Conservation (phyloP, 1,140 invertebrate species). For the Bombus superbus region DNA sequence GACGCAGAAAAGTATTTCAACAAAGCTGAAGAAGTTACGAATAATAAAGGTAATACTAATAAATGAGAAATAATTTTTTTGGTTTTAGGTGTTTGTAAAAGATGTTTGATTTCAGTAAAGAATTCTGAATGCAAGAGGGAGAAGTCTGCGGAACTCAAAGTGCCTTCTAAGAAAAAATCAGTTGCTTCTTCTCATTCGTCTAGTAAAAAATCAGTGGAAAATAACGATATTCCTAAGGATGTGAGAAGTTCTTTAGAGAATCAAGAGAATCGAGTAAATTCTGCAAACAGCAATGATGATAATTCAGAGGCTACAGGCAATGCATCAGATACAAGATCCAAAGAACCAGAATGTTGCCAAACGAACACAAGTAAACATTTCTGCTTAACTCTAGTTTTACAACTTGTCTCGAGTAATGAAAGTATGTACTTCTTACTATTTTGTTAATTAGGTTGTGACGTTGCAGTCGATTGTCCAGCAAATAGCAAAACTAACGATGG, state of each 20-base stretch:
- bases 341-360: slow-evolving; percentile 37
- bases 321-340: slow-evolving; percentile 46
- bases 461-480: neutral
- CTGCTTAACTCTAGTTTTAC: neutral
- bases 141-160: slow-evolving; percentile 66
- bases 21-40: slow-evolving; percentile 72
- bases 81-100: neutral
- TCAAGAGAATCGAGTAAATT: slow-evolving; percentile 79
- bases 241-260: slow-evolving; percentile 73
- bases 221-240: slow-evolving; percentile 58
- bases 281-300: slow-evolving; percentile 67
- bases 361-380: slow-evolving; percentile 40
- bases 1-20: slow-evolving; percentile 73
- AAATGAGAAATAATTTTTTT: neutral
- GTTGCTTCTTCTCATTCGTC: slow-evolving; percentile 46
- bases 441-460: slow-evolving; percentile 48
- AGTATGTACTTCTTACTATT: neutral
- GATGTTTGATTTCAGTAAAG: slow-evolving; percentile 59
- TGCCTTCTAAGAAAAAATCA: slow-evolving; percentile 73
- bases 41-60: neutral
- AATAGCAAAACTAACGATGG: slow-evolving; percentile 49
- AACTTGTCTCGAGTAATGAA: neutral
- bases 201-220: slow-evolving; percentile 64
- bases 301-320: slow-evolving; percentile 51
- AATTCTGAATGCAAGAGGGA: slow-evolving; percentile 68